These are phyloP conservation scores for Hepsetus odoe DNA, from an alignment of 2,113 vertebrate genomes.

Conservation along the genomic window DNA sequence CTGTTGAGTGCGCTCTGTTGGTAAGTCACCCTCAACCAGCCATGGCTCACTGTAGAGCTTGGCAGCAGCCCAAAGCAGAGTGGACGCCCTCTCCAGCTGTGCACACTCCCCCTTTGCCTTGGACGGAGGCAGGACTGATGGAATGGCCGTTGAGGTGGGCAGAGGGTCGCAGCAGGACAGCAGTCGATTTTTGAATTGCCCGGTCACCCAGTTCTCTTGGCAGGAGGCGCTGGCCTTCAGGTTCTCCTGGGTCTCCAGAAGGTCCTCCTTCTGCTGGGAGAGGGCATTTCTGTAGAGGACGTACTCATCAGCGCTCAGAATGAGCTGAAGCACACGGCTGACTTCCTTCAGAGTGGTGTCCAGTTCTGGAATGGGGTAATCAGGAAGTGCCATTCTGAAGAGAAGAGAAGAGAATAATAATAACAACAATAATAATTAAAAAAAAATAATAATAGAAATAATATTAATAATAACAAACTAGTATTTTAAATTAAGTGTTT, in stretches of 20 bases:
- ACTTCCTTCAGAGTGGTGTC: constrained; percentile 75
- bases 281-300: constrained; percentile 66
- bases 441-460: too few species aligned
- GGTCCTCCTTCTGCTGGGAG: constrained; percentile 63
- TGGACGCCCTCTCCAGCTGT: constrained; percentile 70
- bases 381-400: constrained; percentile 72
- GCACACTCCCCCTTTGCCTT: constrained; percentile 47
- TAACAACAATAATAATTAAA: too few species aligned
- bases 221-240: constrained; percentile 47
- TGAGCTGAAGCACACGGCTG: constrained; percentile 76
- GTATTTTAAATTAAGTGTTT: too few species aligned
- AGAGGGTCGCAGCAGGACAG: constrained; percentile 71
- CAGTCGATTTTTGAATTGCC: constrained; percentile 74
- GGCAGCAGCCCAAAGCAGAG: constrained; percentile 76
- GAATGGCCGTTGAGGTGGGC: constrained; percentile 75
- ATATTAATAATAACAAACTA: too few species aligned
- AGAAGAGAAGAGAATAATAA: background rate
- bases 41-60: constrained; percentile 72
- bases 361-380: constrained; percentile 75
- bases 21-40: constrained; percentile 69
- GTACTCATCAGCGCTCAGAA: constrained; percentile 69
- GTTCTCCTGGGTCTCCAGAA: constrained; percentile 64
- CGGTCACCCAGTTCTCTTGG: constrained; percentile 78
- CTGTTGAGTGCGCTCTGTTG: constrained; percentile 75
- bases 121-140: constrained; percentile 69